These are phyloP conservation scores for Limnephilus lunatus DNA, from an alignment of 2,888 invertebrate species.

Conservation along the genomic window DNA sequence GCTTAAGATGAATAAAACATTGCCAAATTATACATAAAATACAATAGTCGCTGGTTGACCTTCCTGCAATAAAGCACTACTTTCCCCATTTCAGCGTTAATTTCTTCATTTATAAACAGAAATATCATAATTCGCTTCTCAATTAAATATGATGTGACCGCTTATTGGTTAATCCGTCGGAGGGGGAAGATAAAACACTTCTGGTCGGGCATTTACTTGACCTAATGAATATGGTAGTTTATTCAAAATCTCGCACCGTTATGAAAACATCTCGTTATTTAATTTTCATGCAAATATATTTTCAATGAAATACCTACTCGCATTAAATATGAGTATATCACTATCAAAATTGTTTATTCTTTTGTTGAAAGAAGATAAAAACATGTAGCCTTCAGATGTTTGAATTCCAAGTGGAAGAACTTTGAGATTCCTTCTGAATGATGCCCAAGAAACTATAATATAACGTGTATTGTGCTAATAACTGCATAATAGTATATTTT, in stretches of 20 bases:
- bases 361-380: neutral
- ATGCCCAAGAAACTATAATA: neutral
- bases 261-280: neutral
- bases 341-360: neutral
- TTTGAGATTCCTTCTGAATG: neutral
- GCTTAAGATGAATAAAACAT: slow-evolving; percentile 19
- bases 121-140: neutral
- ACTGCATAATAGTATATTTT: too few species aligned
- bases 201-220: slow-evolving; percentile 10
- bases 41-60: neutral
- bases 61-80: slow-evolving; percentile 17
- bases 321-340: neutral
- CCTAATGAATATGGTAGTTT: slow-evolving; percentile 34
- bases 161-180: neutral
- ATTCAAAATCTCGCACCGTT: neutral
- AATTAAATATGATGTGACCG: slow-evolving; percentile 37
- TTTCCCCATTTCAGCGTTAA: neutral
- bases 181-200: neutral
- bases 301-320: neutral
- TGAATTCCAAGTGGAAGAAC: neutral
- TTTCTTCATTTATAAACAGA: slow-evolving; percentile 41
- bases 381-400: neutral
- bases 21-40: neutral
- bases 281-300: slow-evolving; percentile 8
- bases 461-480: too few species aligned